Evolutionary conservation across 2,888 invertebrate genomes (phyloP).

Genomic region (Ametastegia equiseti): DNA sequence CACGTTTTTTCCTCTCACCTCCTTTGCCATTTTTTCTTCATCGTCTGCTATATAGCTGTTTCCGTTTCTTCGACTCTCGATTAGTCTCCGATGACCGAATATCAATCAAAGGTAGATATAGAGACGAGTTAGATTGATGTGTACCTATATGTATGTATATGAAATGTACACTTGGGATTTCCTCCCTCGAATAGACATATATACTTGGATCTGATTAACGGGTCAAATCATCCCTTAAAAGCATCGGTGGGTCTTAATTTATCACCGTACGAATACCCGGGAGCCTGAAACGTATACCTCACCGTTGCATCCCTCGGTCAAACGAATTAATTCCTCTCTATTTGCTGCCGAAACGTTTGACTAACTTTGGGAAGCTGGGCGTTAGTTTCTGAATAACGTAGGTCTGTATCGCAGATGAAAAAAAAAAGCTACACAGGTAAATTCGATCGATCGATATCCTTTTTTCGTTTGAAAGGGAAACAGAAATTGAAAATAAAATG

Average conservation of each 20-base stretch:
- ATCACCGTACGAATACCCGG: not conserved
- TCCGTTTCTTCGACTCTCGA: not conserved
- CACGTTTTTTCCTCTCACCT: not conserved
- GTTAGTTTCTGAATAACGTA: not conserved
- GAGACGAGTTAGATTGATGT: not conserved
- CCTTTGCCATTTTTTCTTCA: not conserved
- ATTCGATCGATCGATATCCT: not conserved
- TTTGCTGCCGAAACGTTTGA: conserved; percentile 30
- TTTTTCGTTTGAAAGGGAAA: not conserved
- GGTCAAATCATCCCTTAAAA: conserved; percentile 17
- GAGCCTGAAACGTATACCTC: not conserved
- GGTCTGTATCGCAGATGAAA: not conserved
- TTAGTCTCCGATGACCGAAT: conserved; percentile 76
- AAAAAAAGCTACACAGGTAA: conserved; percentile 6
- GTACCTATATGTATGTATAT: not conserved
- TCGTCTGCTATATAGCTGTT: not conserved
- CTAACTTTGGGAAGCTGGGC: not conserved
- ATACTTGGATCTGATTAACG: not conserved
- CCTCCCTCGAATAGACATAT: not conserved
- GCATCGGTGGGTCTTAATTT: conserved; percentile 9
- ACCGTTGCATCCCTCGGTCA: conserved; percentile 37
- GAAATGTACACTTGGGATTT: not conserved
- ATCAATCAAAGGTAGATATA: conserved; percentile 78
- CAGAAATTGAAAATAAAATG: not conserved
- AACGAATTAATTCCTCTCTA: conserved; percentile 42